Base-by-base conservation (phyloP, 2,888 invertebrate species). In the Fabriciana adippe region DNA sequence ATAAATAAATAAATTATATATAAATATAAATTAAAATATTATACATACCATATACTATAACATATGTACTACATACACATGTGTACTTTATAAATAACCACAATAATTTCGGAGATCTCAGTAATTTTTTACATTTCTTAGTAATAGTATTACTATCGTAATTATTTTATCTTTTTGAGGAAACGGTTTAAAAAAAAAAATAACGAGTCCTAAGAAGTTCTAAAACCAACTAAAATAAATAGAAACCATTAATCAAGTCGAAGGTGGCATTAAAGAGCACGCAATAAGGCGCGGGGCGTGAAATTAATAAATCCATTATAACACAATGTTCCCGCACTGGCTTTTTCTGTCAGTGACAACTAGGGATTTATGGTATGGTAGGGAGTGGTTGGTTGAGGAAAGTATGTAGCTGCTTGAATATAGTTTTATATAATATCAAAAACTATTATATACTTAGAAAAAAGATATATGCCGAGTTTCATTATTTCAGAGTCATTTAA, bases 301-400 rank as follows among this genome's bases (percentile, higher is more conserved):
- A 86, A 88, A 90, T 89, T 89, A 88, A 89, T 89, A 88, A 88
- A 90, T 86, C 86, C 84, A 87, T 88, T 88, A 88, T 86, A 82
- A 87, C 86, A 87, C 85, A 82, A 79, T 86, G 86, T 84, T 83
- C 81, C 73, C 73, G 69, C 76, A 70, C 76, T 75, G 80, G 85
- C 80, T 88, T 88, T 88, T 88, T 88, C 87, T 88, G 89, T 82
- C 81, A 78, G 84, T 82, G 87, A 89, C 88, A 84, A 81, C 79
- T 75, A 75, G 75, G 78, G 83, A 89, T 86, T 88, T 88, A 89
- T 89, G 80, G 80, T 82, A 75, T 72, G 70, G 70, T 69, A 61
- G 69, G 71, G 75, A 75, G 81, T 81, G 79, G 77, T 69, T 72
- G 66, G 74, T 55, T 60, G 63, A 26, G 56, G 35, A 56, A 16